Conservation (phyloP, 2,797 vertebrate genomes). For the Sparus aurata region DNA sequence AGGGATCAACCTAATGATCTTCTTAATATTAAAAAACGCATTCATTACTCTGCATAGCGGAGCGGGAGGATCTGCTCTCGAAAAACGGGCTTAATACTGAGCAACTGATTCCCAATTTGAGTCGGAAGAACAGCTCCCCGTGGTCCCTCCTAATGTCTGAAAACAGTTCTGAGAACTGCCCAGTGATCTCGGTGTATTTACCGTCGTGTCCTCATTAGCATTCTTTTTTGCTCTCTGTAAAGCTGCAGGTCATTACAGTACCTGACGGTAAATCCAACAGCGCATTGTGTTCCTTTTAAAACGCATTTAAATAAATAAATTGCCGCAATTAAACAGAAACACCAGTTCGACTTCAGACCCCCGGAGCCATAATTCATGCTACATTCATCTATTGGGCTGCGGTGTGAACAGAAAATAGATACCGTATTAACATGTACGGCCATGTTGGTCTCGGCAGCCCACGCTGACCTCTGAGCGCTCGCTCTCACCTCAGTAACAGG, state of each 20-base stretch:
- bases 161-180: slow-evolving; percentile 27
- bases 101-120: slow-evolving; percentile 42
- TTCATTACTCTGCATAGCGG: slow-evolving; percentile 47
- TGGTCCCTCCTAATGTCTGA: slow-evolving; percentile 25
- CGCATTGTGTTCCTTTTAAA: slow-evolving; percentile 56
- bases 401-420: slow-evolving; percentile 65
- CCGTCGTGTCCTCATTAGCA: slow-evolving; percentile 54
- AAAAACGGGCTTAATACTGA: slow-evolving; percentile 18
- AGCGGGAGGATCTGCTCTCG: slow-evolving; percentile 21
- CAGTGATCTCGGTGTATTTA: slow-evolving; percentile 45
- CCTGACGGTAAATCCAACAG: slow-evolving; percentile 54
- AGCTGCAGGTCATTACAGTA: slow-evolving; percentile 49
- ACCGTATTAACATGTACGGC: slow-evolving; percentile 20
- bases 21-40: slow-evolving; percentile 47
- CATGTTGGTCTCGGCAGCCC: slow-evolving; percentile 48
- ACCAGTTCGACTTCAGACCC: slow-evolving; percentile 57
- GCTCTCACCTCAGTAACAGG: slow-evolving; percentile 44
- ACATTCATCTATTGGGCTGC: slow-evolving; percentile 51
- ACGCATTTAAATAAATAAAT: slow-evolving; percentile 77
- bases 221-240: slow-evolving; percentile 47
- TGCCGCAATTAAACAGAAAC: slow-evolving; percentile 71
- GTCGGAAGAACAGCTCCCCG: slow-evolving; percentile 11
- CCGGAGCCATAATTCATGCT: slow-evolving; percentile 64
- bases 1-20: slow-evolving; percentile 60
- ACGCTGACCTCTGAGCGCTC: slow-evolving; percentile 41